Base-by-base conservation (phyloP, 2,888 invertebrate genomes). In the Heliconius hortense region DNA sequence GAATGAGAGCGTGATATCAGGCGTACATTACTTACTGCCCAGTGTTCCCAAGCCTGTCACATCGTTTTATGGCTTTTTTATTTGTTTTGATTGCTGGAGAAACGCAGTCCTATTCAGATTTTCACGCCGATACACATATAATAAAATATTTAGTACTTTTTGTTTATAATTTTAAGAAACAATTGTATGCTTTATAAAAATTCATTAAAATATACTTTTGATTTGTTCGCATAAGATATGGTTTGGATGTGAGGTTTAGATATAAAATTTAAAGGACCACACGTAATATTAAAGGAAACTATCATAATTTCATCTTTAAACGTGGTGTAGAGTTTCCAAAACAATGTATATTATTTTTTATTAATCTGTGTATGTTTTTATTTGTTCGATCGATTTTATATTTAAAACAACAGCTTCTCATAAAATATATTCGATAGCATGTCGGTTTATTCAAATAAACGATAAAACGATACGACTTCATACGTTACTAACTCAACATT, bases 31-130 rank as follows among this genome's bases (percentile, higher is more conserved):
- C 89, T 81, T 81, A 88, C 87, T 79, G 85, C 85, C 87, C 89
- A 83, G 86, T 89, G 87, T 93, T 93, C 93, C 91, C 93, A 92
- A 90, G 91, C 91, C 84, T 89, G 92, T 89, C 90, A 89, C 89
- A 79, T 74, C 87, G 85, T 87, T 93, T 93, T 93, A 93, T 90
- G 89, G 89, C 92, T 90, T 92, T 93, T 93, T 93, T 92, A 93
- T 93, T 91, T 87, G 88, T 86, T 86, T 87, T 88, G 88, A 88
- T 90, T 87, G 87, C 85, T 82, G 84, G 85, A 89, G 91, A 92
- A 91, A 93, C 89, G 91, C 90, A 91, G 91, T 89, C 88, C 85
- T 85, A 89, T 88, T 87, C 88, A 84, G 87, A 90, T 91, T 89
- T 90, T 72, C 59, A 74, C 43, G 72, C 59, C n/a, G 70, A 79